Base-by-base conservation (phyloP, 2,888 invertebrate species). In the Pyrochroa serraticornis region DNA sequence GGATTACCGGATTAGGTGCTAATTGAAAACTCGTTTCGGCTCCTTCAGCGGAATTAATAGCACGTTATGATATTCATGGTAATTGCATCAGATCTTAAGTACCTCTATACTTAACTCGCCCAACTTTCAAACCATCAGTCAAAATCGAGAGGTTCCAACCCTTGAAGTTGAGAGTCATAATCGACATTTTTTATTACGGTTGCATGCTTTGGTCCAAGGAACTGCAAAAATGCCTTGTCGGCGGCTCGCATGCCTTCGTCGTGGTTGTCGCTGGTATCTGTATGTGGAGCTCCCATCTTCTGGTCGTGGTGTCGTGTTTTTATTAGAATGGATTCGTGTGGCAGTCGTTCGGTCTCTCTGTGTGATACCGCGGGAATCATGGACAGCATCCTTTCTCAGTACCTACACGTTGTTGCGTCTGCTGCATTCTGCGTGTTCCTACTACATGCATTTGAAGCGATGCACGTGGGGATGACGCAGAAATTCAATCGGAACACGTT, bases 281-380 rank as follows among this genome's bases (percentile, higher is more conserved):
- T 54, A 54, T 42, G 54, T 54, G 54, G 41, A 52, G 50, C 43
- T 43, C 42, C 37, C 52, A 22, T 52, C 52, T 44, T 52, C 34
- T 22, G 22, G 39, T 7, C 41, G 46, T 39, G 46, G 10, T 41
- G 46, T 50, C 33, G 42, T 57, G 38, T 50, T 47, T 50, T 47
- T 49, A 39, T 49, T 50, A 34, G 45, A 32, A 10, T 37, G 50
- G 33, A 57, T 57, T 51, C 57, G 57, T 57, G 57, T 55, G 49
- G 54, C 54, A 54, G 46, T 54, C 54, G 50, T 34, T 51, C 36
- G 43, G 42, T 51, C 36, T 53, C 53, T 54, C 54, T 55, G 55
- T 57, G 57, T 51, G 51, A 57, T 57, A 57, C 57, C 47, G 57
- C 57, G 57, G 57, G 57, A 57, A 57, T 57, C 57, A 43, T 46